Evolutionary conservation across 1,140 invertebrate species (phyloP).

Genomic region (Tetramorium simillimum): DNA sequence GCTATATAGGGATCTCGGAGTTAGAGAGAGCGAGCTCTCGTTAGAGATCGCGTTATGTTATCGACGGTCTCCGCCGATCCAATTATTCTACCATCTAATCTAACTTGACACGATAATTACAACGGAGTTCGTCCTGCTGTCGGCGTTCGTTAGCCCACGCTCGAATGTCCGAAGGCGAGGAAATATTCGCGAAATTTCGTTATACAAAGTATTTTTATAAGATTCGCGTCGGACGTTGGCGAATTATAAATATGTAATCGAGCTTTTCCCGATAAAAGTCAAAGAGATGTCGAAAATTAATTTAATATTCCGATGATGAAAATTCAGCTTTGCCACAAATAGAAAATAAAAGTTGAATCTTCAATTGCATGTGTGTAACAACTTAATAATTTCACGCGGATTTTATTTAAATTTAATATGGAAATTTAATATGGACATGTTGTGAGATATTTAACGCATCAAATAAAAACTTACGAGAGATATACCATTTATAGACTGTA

Average conservation of each 20-base stretch:
- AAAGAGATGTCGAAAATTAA: background rate
- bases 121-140: slow-evolving; percentile 26
- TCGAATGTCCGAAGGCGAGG: background rate
- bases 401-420: background rate
- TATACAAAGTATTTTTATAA: slow-evolving; percentile 13
- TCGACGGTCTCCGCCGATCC: slow-evolving; percentile 32
- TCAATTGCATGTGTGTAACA: background rate
- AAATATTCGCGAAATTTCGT: slow-evolving; percentile 8
- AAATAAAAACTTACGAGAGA: background rate
- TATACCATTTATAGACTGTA: background rate
- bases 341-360: background rate
- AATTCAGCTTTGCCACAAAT: background rate
- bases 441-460: background rate
- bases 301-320: background rate
- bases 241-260: background rate
- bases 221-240: background rate
- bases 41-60: slow-evolving; percentile 18
- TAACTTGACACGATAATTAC: slow-evolving; percentile 41
- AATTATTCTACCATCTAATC: slow-evolving; percentile 52
- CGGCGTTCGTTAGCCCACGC: slow-evolving; percentile 11
- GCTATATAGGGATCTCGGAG: background rate
- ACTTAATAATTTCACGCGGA: background rate
- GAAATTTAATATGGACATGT: background rate
- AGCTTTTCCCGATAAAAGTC: background rate
- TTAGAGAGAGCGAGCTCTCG: background rate